Conservation (phyloP, 2,113 vertebrate genomes). For the Hippocampus abdominalis region DNA sequence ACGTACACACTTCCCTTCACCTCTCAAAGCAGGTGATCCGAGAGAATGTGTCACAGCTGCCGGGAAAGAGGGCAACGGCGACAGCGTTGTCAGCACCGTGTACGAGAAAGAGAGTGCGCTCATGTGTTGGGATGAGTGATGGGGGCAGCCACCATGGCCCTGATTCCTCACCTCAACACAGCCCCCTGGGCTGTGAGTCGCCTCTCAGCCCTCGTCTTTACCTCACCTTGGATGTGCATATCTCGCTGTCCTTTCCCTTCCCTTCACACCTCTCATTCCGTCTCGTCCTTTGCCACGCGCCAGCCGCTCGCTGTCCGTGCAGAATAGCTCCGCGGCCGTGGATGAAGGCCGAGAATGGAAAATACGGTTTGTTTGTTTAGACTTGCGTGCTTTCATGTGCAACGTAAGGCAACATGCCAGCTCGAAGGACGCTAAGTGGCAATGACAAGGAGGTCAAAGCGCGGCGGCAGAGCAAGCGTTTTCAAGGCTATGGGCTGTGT, state of each 20-base stretch:
- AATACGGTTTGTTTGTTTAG: slow-evolving; percentile 61
- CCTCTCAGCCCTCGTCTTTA: slow-evolving; percentile 23
- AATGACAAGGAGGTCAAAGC: slow-evolving; percentile 55
- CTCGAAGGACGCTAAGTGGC: slow-evolving; percentile 47
- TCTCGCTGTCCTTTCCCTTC: background rate
- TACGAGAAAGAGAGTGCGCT: slow-evolving; percentile 30
- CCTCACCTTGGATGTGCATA: slow-evolving; percentile 32
- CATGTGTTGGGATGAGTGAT: slow-evolving; percentile 64
- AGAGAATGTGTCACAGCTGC: slow-evolving; percentile 58
- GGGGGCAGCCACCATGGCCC: slow-evolving; percentile 49
- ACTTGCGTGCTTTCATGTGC: slow-evolving; percentile 46
- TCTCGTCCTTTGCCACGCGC: slow-evolving; percentile 10
- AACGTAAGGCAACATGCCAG: slow-evolving; percentile 40
- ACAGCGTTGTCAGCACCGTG: slow-evolving; percentile 41
- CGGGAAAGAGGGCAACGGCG: slow-evolving; percentile 36
- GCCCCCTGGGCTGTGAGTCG: slow-evolving; percentile 47
- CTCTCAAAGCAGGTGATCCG: slow-evolving; percentile 55
- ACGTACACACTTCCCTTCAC: background rate
- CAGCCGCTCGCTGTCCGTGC: background rate
- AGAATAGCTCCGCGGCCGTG: slow-evolving; percentile 20
- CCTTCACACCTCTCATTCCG: background rate
- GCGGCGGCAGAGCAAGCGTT: slow-evolving; percentile 27
- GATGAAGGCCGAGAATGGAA: slow-evolving; percentile 63
- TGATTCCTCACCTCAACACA: slow-evolving; percentile 47
- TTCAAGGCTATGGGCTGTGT: slow-evolving; percentile 29